Evolutionary conservation across 2,113 vertebrate species (phyloP).

Genomic region (Mobula birostris): DNA sequence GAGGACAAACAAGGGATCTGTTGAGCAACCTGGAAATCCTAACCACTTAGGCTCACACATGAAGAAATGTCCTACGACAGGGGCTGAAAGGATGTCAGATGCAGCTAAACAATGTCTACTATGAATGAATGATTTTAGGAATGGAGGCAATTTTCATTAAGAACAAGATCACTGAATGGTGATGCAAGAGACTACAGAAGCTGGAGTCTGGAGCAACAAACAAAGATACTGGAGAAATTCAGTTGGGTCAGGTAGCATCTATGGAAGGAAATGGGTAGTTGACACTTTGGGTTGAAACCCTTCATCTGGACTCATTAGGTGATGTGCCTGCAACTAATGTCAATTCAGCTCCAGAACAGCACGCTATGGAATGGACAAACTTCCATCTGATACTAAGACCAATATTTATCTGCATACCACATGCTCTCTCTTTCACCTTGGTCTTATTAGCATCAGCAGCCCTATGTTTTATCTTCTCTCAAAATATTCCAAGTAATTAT

Average conservation of each 20-base stretch:
- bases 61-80: not conserved
- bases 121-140: not conserved
- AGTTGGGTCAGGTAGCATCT: too few relatives aligned
- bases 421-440: not conserved
- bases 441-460: not conserved
- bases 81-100: not conserved
- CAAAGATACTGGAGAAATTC: too few relatives aligned
- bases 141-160: not conserved
- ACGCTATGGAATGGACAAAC: not conserved
- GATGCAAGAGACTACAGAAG: too few relatives aligned
- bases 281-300: too few relatives aligned
- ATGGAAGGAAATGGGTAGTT: too few relatives aligned
- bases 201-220: too few relatives aligned
- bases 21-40: not conserved
- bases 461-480: not conserved
- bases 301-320: not conserved
- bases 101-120: not conserved
- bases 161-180: not conserved
- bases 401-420: not conserved
- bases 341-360: not conserved
- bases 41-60: not conserved
- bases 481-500: not conserved
- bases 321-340: not conserved
- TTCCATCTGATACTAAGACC: not conserved
- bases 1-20: not conserved